phyloP scores from a whole-genome alignment of 2,113 vertebrate genomes.

The Phoenicopterus ruber region DNA sequence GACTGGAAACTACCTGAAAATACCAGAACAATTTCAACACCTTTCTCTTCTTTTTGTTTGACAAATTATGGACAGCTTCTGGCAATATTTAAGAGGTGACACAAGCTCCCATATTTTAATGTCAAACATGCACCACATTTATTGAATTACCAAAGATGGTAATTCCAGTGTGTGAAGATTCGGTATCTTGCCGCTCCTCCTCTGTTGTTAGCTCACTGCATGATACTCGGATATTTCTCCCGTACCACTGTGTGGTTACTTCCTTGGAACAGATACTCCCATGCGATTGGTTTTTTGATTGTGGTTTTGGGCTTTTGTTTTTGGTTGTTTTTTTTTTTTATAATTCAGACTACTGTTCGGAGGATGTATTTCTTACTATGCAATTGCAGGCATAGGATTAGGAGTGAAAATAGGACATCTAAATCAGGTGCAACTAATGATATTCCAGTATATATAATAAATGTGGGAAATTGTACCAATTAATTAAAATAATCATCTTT shows the following conservation, averaged over 20 bases:
- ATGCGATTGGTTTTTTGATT: too few relatives aligned
- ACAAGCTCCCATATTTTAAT: not conserved
- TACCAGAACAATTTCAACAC: not conserved
- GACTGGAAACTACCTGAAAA: not conserved
- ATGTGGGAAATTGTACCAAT: constrained; percentile 60
- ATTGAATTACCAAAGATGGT: not conserved
- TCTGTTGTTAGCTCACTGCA: not conserved
- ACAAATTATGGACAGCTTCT: not conserved
- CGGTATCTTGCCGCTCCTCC: not conserved
- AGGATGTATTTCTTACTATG: not conserved
- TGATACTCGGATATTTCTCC: not conserved
- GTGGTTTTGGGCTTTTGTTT: too few relatives aligned
- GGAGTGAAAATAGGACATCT: not conserved
- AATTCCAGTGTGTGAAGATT: not conserved
- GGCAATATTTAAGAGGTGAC: not conserved
- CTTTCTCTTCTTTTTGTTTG: not conserved
- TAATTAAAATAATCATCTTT: constrained; percentile 69
- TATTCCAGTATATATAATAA: constrained; percentile 38
- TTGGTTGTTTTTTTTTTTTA: not conserved
- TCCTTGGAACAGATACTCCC: not conserved
- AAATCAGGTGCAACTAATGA: constrained; percentile 7
- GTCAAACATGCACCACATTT: not conserved
- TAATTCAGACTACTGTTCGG: not conserved
- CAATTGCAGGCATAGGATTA: not conserved
- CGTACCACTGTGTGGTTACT: not conserved